Evolutionary conservation across 2,888 invertebrate species (phyloP).

Genomic region (Drosophila emarginata): DNA sequence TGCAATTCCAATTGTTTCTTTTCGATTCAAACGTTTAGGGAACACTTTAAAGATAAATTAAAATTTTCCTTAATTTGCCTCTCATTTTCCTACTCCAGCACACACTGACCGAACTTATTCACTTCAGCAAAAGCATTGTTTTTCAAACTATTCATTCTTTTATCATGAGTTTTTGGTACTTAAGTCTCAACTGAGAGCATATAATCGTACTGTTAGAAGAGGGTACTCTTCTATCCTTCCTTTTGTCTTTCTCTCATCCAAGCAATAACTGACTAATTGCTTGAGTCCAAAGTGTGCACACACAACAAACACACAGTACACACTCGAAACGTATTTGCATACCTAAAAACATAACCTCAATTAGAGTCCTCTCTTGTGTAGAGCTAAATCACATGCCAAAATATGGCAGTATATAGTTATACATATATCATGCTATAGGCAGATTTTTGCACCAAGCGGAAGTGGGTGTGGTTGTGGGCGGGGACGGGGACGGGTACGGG

Average conservation of each 20-base stretch:
- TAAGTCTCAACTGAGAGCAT: not conserved
- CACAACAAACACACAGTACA: constrained; percentile 21
- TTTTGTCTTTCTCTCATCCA: not conserved
- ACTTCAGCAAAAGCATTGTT: not conserved
- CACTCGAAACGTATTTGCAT: constrained; percentile 62
- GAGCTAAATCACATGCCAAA: constrained; percentile 25
- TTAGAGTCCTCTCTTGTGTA: constrained; percentile 50
- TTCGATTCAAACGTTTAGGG: too few relatives aligned
- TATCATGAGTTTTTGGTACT: not conserved
- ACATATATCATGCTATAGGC: constrained; percentile 49
- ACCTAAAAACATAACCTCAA: constrained; percentile 47
- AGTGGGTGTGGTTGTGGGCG: not conserved
- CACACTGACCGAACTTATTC: not conserved
- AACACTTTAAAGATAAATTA: not conserved
- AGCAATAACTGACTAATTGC: constrained; percentile 72
- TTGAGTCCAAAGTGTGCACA: constrained; percentile 57
- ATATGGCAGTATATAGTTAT: constrained; percentile 35
- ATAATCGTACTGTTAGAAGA: constrained; percentile 5
- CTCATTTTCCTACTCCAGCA: not conserved
- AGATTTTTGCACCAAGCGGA: constrained; percentile 37
- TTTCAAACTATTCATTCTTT: not conserved
- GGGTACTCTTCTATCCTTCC: not conserved
- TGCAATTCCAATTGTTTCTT: too few relatives aligned
- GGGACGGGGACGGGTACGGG: not conserved
- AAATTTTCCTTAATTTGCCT: not conserved